Evolutionary conservation across 35 echinoderm and acorn worm species (phyloP).

Genomic region (Ophioderma brevispina): DNA sequence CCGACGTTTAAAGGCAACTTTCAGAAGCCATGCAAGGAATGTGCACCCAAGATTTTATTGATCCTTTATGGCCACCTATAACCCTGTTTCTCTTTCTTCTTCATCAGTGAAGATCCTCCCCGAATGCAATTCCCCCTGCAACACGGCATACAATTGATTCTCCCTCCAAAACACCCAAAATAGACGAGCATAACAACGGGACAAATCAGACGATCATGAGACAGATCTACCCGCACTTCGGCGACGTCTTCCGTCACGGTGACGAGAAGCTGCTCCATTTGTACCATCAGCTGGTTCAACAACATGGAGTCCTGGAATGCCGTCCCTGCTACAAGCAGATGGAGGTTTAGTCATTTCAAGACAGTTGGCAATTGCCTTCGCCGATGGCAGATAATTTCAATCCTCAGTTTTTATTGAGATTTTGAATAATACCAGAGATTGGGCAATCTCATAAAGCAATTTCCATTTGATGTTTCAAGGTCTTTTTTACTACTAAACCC

Average conservation of each 20-base stretch:
- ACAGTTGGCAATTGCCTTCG: background rate
- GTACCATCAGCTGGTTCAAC: slow-evolving; percentile 24
- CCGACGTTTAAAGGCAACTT: no score
- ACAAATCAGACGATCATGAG: slow-evolving; percentile 23
- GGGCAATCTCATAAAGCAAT: no score
- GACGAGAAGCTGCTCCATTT: slow-evolving; percentile 52
- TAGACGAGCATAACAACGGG: slow-evolving; percentile 41
- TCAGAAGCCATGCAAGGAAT: no score
- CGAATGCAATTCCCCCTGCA: slow-evolving; percentile 72
- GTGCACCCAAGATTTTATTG: no score
- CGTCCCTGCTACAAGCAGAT: background rate
- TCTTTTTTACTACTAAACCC: no score
- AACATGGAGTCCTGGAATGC: slow-evolving; percentile 4
- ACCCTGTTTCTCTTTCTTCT: background rate
- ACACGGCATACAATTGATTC: slow-evolving; percentile 75
- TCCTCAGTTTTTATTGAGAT: background rate
- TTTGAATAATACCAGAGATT: background rate
- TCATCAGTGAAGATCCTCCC: slow-evolving; percentile 80
- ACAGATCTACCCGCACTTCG: slow-evolving; percentile 31
- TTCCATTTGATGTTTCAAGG: no score
- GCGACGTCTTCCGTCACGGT: background rate
- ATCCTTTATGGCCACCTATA: no score
- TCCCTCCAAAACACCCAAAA: slow-evolving; percentile 72
- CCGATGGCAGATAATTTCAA: background rate
- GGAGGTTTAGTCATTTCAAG: background rate